Evolutionary conservation across 2,113 vertebrate genomes (phyloP).

Genomic region (Corythornis cristatus): DNA sequence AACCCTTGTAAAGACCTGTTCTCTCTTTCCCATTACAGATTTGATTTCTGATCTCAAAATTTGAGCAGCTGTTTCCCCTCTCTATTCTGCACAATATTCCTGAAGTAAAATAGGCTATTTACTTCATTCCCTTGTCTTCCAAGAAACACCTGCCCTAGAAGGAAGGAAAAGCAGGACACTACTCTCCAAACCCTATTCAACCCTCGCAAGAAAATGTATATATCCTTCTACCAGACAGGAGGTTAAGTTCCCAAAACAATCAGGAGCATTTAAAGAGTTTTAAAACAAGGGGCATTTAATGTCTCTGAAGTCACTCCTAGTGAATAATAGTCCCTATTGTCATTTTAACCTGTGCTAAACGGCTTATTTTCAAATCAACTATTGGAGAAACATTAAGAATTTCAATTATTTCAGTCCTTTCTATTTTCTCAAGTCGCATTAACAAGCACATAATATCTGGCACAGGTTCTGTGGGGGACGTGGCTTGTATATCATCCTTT

Average conservation of each 20-base stretch:
- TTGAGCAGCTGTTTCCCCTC: neutral
- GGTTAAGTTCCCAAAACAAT: neutral
- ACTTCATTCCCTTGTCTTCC: neutral
- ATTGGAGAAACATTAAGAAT: conserved; percentile 15
- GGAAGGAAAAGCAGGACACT: neutral
- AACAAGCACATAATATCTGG: neutral
- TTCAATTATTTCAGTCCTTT: conserved; percentile 11
- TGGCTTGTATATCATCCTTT: neutral
- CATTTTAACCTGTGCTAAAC: conserved; percentile 25
- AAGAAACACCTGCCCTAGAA: neutral
- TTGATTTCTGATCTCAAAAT: neutral
- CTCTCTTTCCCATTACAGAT: neutral
- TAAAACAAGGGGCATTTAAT: neutral
- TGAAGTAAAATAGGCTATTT: neutral
- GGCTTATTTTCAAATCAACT: conserved; percentile 4
- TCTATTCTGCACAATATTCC: neutral
- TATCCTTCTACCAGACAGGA: neutral
- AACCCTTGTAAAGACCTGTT: neutral
- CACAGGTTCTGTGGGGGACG: neutral
- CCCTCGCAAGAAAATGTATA: neutral
- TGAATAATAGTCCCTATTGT: neutral
- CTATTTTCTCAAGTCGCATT: conserved; percentile 14
- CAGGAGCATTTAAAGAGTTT: neutral
- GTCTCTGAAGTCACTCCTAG: neutral
- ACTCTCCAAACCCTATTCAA: neutral